A percentile compares a stretch with the other conserved stretches of the same genome.
Conservation (phyloP, 2,113 vertebrate species). For the Origma solitaria region DNA sequence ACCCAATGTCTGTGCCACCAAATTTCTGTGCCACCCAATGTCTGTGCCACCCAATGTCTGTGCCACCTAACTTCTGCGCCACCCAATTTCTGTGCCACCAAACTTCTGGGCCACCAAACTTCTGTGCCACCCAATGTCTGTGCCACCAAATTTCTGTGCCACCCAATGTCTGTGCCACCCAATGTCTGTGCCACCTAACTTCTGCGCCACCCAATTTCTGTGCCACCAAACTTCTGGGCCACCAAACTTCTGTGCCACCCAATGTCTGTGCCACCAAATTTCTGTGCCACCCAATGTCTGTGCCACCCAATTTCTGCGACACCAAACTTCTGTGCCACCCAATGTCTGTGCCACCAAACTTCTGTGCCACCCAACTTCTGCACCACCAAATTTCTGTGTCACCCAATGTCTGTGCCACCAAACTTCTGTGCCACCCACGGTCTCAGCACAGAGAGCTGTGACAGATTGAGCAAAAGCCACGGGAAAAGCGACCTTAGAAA, state of each 20-base stretch:
- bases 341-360: background rate
- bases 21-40: background rate
- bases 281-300: background rate
- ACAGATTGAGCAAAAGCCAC: background rate
- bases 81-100: rapidly evolving
- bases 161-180: rapidly evolving
- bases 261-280: background rate
- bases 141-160: background rate
- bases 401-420: background rate
- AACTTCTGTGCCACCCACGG: background rate
- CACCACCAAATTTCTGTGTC: too few species aligned
- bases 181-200: background rate
- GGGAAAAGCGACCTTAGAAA: background rate
- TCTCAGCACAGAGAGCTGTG: background rate
- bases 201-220: background rate
- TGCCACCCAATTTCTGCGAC: background rate
- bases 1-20: background rate
- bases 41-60: background rate
- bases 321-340: background rate
- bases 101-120: background rate
- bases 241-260: background rate
- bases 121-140: background rate
- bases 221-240: background rate
- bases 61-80: background rate
- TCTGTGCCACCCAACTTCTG: background rate